Conservation (phyloP, 2,797 vertebrate genomes). For the Smutsia gigantea region DNA sequence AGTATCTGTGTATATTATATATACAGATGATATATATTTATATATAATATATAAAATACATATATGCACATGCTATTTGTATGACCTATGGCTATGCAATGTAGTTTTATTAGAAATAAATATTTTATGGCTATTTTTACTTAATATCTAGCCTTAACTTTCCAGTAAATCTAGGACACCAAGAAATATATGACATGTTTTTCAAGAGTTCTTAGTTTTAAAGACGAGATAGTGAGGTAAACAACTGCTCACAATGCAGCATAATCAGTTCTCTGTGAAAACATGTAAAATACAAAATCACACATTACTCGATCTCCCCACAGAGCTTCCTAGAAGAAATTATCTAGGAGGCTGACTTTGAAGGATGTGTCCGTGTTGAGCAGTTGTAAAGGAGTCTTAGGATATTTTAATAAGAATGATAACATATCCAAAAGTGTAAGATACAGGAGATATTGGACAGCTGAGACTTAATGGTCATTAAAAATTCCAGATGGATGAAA, state of each 20-base stretch:
- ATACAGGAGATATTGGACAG: not conserved
- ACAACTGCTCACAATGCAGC: not conserved
- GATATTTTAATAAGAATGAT: not conserved
- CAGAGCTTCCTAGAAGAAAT: not conserved
- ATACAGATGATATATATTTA: not conserved
- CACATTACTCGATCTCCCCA: not conserved
- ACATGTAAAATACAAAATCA: not conserved
- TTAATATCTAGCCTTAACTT: not conserved
- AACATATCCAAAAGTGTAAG: not conserved
- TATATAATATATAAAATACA: not conserved
- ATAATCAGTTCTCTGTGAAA: not conserved
- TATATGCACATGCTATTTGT: not conserved
- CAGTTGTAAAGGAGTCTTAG: not conserved
- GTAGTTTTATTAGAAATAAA: not conserved
- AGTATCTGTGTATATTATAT: not conserved
- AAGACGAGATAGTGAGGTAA: not conserved
- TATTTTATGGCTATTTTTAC: not conserved
- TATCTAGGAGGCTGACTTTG: not conserved
- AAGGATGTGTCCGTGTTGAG: not conserved
- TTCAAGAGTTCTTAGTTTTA: conserved; percentile 8
- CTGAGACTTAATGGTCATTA: not conserved
- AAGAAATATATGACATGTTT: not conserved
- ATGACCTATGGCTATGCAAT: not conserved
- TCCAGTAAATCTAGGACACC: not conserved
- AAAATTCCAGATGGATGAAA: not conserved